These are phyloP conservation scores for Hippocampus zosterae DNA, from an alignment of 2,113 vertebrate species.

Conservation along the genomic window DNA sequence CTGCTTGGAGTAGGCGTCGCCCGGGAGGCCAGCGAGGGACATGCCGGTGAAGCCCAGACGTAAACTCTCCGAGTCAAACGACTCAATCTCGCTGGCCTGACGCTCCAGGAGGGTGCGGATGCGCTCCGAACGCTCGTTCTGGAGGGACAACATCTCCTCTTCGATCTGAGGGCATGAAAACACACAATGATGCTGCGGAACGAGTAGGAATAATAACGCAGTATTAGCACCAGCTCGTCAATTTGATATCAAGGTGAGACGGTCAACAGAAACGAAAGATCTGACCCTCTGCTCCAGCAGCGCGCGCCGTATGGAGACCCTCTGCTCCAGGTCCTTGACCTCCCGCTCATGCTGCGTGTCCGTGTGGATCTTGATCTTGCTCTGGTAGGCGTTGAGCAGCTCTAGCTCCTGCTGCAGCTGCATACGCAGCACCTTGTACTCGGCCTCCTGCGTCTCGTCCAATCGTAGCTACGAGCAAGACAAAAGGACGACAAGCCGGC, in stretches of 20 bases:
- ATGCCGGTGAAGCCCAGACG: conserved; percentile 89
- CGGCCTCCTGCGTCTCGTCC: conserved; percentile 88
- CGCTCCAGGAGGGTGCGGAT: conserved; percentile 86
- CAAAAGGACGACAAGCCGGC: background rate
- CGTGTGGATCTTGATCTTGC: conserved; percentile 92
- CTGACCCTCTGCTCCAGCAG: conserved; percentile 86
- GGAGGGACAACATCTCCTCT: conserved; percentile 87
- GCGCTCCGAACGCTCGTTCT: conserved; percentile 85
- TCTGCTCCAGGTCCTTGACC: conserved; percentile 86
- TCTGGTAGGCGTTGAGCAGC: conserved; percentile 90
- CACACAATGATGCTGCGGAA: background rate
- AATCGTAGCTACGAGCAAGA: conserved; percentile 73
- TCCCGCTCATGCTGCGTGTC: conserved; percentile 86
- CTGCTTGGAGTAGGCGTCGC: conserved; percentile 83
- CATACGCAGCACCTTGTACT: conserved; percentile 86
- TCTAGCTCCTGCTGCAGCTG: conserved; percentile 91
- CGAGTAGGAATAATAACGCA: no score
- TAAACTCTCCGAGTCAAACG: conserved; percentile 86
- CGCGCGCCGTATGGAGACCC: conserved; percentile 86
- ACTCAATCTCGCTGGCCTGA: conserved; percentile 86
- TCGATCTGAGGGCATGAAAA: conserved; percentile 73
- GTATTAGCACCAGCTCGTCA: no score
- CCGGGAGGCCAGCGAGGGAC: conserved; percentile 82
- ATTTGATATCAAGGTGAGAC: background rate
- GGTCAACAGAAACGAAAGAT: background rate